Conservation (phyloP, 1,140 invertebrate genomes). For the Hylyphantes graminicola region DNA sequence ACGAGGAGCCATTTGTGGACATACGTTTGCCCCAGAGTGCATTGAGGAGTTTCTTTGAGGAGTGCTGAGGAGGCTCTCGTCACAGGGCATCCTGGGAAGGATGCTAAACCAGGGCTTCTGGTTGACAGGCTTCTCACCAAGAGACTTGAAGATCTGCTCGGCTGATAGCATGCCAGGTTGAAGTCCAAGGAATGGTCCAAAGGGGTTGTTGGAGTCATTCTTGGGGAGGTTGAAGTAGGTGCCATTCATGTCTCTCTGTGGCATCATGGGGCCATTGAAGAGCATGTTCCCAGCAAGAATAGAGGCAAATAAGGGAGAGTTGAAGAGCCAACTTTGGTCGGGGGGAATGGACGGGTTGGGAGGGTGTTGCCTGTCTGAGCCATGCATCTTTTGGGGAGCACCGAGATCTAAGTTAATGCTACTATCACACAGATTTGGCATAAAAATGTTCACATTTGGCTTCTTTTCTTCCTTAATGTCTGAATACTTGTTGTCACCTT, state of each 20-base stretch:
- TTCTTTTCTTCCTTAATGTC: conserved; percentile 54
- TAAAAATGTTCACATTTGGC: conserved; percentile 58
- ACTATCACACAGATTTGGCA: conserved; percentile 58
- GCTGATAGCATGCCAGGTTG: conserved; percentile 47
- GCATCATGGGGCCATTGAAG: conserved; percentile 59
- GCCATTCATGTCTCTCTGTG: conserved; percentile 55
- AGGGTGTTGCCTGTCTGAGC: conserved; percentile 29
- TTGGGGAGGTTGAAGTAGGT: conserved; percentile 60
- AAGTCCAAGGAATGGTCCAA: conserved; percentile 56
- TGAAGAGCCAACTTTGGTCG: conserved; percentile 58
- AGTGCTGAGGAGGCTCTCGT: conserved; percentile 68
- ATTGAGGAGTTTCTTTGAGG: conserved; percentile 42
- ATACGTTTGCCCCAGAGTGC: background rate
- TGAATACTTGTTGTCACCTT: conserved; percentile 36
- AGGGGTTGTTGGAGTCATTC: conserved; percentile 53
- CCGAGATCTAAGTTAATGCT: conserved; percentile 52
- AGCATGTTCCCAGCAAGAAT: conserved; percentile 61
- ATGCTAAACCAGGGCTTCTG: conserved; percentile 75
- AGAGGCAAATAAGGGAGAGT: conserved; percentile 62
- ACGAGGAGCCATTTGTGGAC: conserved; percentile 29
- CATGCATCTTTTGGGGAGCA: conserved; percentile 28
- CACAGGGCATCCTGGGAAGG: conserved; percentile 74
- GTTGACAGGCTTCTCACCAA: conserved; percentile 60
- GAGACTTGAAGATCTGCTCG: conserved; percentile 55
- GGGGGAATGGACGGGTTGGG: conserved; percentile 59